Conservation (phyloP, 64 coral and sea anemone genomes). For the Orbicella faveolata region DNA sequence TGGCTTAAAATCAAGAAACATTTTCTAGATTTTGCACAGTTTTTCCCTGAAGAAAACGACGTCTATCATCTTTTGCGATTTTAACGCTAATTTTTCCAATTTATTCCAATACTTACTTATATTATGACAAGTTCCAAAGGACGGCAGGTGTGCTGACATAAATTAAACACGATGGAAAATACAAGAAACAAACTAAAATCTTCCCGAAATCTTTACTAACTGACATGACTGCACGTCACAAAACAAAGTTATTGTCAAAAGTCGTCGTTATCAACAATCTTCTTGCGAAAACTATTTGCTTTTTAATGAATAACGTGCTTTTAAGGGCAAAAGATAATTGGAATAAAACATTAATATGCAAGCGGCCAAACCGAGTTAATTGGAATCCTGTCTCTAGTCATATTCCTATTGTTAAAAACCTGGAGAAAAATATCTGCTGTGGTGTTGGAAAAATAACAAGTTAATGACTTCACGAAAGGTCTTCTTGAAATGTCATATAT, state of each 20-base stretch:
- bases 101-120: background rate
- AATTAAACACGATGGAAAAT: background rate
- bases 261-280: background rate
- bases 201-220: background rate
- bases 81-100: background rate
- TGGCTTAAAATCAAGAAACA: too few relatives aligned
- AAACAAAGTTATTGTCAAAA: background rate
- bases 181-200: background rate
- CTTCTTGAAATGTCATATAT: background rate
- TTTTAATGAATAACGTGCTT: background rate
- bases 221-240: background rate
- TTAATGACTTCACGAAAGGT: background rate
- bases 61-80: background rate
- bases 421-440: background rate
- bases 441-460: background rate
- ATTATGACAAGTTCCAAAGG: background rate
- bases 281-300: background rate
- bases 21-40: too few relatives aligned
- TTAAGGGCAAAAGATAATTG: background rate
- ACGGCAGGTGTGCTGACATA: background rate
- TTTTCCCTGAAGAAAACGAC: background rate
- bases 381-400: background rate
- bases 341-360: background rate
- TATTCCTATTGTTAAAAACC: background rate
- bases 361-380: background rate